Base-by-base conservation (phyloP, 2,888 invertebrate species). In the Leptarthrus brevirostris region DNA sequence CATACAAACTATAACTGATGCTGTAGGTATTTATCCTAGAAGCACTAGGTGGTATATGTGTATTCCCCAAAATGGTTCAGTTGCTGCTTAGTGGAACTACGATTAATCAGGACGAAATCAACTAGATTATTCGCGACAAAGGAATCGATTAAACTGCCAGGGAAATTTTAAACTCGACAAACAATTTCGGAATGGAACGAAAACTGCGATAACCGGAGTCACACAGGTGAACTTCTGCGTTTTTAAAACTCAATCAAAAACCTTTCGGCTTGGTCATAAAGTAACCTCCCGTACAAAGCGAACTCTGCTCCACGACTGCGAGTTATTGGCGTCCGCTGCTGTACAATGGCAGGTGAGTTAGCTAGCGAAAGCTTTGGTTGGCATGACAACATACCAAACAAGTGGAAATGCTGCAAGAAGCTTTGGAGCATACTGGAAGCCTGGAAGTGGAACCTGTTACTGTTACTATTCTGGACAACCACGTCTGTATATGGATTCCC, bases 291-390 rank as follows among this genome's bases (percentile, higher is more conserved):
- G 74, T 54, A 52, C 75, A 40, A 74, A 71, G 69, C 64, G 74
- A 74, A 66, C 61, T 74, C 74, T 73, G 58, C 75, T 75, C 75
- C 54, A 71, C 73, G 75, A 75, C 75, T 75, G 75, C 52, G 52
- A 75, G 24, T 75, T 66, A 34, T 61, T 74, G 66, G 75, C 73
- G 52, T 73, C 34, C 56, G 61, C 72, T 34, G 61, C 72, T 72
- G 47, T 54, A 53, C 64, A 34, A 72, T 56, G 73, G 73, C 75
- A 75, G 75, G 75, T 74, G 74, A 66, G 61, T 24, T 61, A 49
- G 73, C 69, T 56, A 22, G 30, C 14, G 49, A 24, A 44, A 69
- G 69, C 69, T 69, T 69, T 69, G 18, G 69, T 69, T 30, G 69
- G 2, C 52, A 52, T 52, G 16, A 18, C 69, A 12, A 69, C 69